Conservation (phyloP, 2,797 vertebrate species). For the Tenualosa ilisha region DNA sequence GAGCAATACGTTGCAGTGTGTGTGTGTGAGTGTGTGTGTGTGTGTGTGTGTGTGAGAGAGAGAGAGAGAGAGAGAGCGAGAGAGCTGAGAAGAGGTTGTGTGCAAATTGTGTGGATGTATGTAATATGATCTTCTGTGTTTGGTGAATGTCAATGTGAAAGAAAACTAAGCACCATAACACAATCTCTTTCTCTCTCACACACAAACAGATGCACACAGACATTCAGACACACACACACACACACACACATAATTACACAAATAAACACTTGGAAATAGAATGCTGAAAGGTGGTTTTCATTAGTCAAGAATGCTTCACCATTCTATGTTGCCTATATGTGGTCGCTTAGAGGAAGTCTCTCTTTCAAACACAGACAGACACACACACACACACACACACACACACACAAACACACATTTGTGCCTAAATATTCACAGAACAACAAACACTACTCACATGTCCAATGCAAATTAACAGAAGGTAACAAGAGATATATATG, state of each 20-base stretch:
- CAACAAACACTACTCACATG: no score
- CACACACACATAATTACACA: background rate
- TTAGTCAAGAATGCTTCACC: background rate
- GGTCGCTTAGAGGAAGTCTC: background rate
- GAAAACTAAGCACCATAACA: background rate
- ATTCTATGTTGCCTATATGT: background rate
- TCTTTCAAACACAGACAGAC: background rate
- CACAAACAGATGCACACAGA: conserved; percentile 1
- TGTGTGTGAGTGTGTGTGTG: background rate
- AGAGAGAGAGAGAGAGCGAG: background rate
- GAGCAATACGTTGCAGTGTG: background rate
- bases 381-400: background rate
- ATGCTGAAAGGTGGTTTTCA: conserved; percentile 2
- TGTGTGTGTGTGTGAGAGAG: conserved; percentile 3
- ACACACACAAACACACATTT: background rate
- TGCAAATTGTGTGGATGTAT: background rate
- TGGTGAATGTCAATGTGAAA: background rate
- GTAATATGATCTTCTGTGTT: background rate
- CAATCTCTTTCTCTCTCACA: background rate
- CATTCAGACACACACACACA: background rate
- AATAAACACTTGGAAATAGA: conserved; percentile 13
- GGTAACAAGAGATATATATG: background rate
- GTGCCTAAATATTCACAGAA: background rate
- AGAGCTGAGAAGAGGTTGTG: background rate
- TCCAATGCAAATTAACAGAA: no score